Base-by-base conservation (phyloP, 2,888 invertebrate genomes). In the Hedya salicella region DNA sequence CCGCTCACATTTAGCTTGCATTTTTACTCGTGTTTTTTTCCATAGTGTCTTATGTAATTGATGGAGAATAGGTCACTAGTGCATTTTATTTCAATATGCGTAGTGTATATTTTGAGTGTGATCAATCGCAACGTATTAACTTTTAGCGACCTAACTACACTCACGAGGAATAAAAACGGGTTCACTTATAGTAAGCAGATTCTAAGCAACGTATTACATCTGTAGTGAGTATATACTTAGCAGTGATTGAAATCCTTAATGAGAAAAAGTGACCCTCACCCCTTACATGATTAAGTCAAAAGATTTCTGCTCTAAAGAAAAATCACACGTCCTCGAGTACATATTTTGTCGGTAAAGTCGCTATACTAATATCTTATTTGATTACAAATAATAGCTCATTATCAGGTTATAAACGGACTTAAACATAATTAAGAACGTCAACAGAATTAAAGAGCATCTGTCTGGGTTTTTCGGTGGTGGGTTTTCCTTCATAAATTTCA, bases 1-100 rank as follows among this genome's bases (percentile, higher is more conserved):
- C 30, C 17, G 42, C 62, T 48, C 49, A 60, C 52, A 44, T 62
- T 60, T 49, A 54, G 19, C 66, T 42, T 61, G 57, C 48, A 60
- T 60, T 60, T 25, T 52, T 30, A 52, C 59, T 53, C 14, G 30
- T 39, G 19, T 36, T 49, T 21, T 50, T 50, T 40, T 11, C 50
- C 44, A 46, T 25, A 21, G 14, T 32, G 32, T 17, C 57, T 57
- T 57, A 46, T 32, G n/a, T 46, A 46, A 32, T 16, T 11, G 16
- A 13, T 25, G 30, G 32, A 46, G n/a, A 57, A 57, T 54, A 16
- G 16, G 30, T 44, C 44, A n/a, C 36, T 36, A 19, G n/a, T 5
- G 21, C 6, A 48, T 19, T n/a, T 16, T 21, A 21, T 14, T 42
- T 17, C 16, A 40, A 40, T n/a, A 21, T 48, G n/a, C 4, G 21